A percentile compares a stretch with the other conserved stretches of the same genome.
Evolutionary conservation across 2,113 vertebrate genomes (phyloP).

Genomic region (Cinclus mexicanus): DNA sequence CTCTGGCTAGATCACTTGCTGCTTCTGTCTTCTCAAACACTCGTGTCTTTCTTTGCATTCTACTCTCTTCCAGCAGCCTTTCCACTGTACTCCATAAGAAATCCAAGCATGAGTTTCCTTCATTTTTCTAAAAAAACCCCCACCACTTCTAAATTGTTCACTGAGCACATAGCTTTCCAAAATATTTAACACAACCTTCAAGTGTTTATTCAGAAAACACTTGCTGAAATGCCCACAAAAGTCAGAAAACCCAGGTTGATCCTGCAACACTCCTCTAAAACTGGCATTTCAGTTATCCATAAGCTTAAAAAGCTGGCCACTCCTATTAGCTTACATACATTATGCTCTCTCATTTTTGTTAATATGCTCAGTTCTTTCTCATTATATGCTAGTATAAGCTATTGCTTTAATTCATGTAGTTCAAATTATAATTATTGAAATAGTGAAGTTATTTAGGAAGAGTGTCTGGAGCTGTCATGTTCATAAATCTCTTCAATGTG

Average conservation of each 20-base stretch:
- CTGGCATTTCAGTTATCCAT: neutral
- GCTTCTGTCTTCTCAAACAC: neutral
- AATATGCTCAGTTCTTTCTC: neutral
- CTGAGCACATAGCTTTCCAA: neutral
- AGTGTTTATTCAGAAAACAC: neutral
- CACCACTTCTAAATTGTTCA: neutral
- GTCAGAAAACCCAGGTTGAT: neutral
- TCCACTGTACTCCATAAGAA: neutral
- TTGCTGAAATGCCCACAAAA: neutral
- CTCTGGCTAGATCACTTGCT: neutral
- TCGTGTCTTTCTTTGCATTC: neutral
- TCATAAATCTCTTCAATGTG: neutral
- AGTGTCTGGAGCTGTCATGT: neutral
- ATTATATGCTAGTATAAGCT: neutral
- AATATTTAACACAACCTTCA: neutral
- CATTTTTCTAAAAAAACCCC: neutral
- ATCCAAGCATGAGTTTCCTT: fast-evolving
- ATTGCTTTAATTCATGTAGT: neutral
- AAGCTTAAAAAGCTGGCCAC: neutral
- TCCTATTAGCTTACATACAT: neutral
- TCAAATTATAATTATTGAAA: neutral
- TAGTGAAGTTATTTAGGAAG: neutral
- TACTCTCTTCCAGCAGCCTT: neutral
- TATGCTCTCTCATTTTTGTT: neutral
- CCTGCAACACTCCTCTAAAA: neutral